A percentile compares a stretch with the other conserved stretches of the same genome.
Evolutionary conservation across 2,888 invertebrate genomes (phyloP).

Genomic region (Acleris holmiana): DNA sequence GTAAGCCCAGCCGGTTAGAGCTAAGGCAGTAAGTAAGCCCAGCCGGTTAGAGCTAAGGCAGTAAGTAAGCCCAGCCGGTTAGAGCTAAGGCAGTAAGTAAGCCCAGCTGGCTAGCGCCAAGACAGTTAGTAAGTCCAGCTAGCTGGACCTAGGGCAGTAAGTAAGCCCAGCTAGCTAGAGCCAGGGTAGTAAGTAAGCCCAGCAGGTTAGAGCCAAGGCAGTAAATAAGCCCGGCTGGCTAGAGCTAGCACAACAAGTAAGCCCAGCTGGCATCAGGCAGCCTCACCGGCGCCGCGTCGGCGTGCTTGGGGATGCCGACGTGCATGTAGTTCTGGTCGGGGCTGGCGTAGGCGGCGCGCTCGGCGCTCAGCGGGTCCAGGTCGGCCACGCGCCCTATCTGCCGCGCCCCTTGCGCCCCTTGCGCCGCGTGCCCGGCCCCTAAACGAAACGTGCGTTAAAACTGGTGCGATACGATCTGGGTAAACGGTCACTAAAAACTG

Average conservation of each 20-base stretch:
- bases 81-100: too few relatives aligned
- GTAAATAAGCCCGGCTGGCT: background rate
- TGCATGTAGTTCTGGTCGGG: conserved; percentile 53
- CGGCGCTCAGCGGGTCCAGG: conserved; percentile 93
- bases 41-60: background rate
- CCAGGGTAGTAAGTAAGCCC: too few relatives aligned
- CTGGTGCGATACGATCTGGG: too few relatives aligned
- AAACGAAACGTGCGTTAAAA: too few relatives aligned
- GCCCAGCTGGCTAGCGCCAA: background rate
- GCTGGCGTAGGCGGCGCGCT: conserved; percentile 53
- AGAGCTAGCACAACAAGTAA: too few relatives aligned
- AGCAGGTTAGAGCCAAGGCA: background rate
- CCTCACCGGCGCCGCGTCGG: conserved; percentile 50
- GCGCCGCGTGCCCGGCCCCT: conserved; percentile 35
- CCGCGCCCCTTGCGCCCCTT: conserved; percentile 79
- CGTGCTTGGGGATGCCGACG: conserved; percentile 36
- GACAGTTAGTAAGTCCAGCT: too few relatives aligned
- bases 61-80: background rate
- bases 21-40: too few relatives aligned
- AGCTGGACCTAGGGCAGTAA: too few relatives aligned
- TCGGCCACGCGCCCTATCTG: conserved; percentile 96
- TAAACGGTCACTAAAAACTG: too few relatives aligned
- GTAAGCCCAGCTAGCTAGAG: background rate
- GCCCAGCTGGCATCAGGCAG: background rate
- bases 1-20: background rate